Evolutionary conservation across 1,140 invertebrate genomes (phyloP), one percentile per base, ranked within the genome.

Genomic region (Drosophila dunni): DNA sequence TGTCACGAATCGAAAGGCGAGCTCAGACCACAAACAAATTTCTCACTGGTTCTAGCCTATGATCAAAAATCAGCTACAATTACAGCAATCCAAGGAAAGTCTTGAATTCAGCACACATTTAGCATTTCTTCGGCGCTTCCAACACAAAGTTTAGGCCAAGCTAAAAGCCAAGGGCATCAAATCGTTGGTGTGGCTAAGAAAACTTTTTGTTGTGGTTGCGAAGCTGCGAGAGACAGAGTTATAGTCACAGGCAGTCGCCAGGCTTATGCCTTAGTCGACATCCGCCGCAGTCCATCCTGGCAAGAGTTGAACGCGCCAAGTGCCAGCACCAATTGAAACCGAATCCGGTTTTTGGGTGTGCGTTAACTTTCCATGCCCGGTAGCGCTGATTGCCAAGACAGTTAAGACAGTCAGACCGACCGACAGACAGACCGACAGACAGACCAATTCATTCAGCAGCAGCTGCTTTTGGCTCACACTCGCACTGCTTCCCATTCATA

Each of bases 281-380:
- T 86, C 83, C 83, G 83, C 83, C 73, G 72, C 83, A 88, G 79
- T 82, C 65, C 82, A 82, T 88, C 79, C 79, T 86, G 82, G 75
- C 75, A 75, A 62, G 66, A 62, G 73, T 84, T 83, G 67, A 80
- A 61, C 65, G 79, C 75, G 74, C 67, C 56, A 77, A 76, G 65
- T 78, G 75, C 69, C 68, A 78, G 69, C 61, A 48, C 51, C 68
- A 76, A 60, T 82, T 85, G 83, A 75, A 88, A 88, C 83, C 79
- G 62, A 88, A 86, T 78, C 83, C 83, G 83, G 83, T 86, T 86
- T 77, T 73, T 75, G 62, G 67, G 51, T 63, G 38, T 72, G 76
- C 81, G 76, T 82, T 79, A 79, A 83, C 83, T 86, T 88, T 88
- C 68, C 65, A 79, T 86, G 83, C 83, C 83, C 83, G 80, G 83